These are phyloP conservation scores for Eumaeus atala DNA, from an alignment of 1,140 invertebrate species.

Conservation along the genomic window DNA sequence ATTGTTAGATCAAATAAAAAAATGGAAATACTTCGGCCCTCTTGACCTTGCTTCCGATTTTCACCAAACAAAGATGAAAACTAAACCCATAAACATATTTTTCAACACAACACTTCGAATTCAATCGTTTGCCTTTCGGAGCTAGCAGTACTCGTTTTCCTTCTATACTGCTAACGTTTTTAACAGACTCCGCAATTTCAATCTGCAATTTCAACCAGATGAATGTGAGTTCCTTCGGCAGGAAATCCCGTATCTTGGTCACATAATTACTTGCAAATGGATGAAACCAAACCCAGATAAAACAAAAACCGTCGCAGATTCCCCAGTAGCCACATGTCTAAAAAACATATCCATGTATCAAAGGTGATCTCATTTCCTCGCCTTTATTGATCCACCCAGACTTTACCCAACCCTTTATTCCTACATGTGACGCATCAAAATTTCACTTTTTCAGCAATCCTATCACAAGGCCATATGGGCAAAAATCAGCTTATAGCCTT, in stretches of 20 bases:
- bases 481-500: slow-evolving; percentile 40
- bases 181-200: slow-evolving; percentile 32
- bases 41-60: too few relatives aligned
- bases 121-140: too few relatives aligned
- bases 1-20: too few relatives aligned
- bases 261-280: slow-evolving; percentile 38
- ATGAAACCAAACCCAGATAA: slow-evolving; percentile 27
- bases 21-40: too few relatives aligned
- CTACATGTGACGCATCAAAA: slow-evolving; percentile 24
- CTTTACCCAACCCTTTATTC: slow-evolving; percentile 39
- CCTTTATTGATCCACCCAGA: slow-evolving; percentile 33
- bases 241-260: slow-evolving; percentile 42
- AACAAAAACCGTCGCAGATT: slow-evolving; percentile 36
- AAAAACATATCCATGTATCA: slow-evolving; percentile 26
- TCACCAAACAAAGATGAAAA: too few relatives aligned
- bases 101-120: too few relatives aligned
- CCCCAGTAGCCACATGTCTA: slow-evolving; percentile 30
- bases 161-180: slow-evolving; percentile 45
- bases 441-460: slow-evolving; percentile 45
- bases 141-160: too few relatives aligned
- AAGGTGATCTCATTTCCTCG: neutral
- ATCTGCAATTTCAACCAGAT: slow-evolving; percentile 55
- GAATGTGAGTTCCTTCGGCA: slow-evolving; percentile 26
- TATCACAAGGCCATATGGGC: slow-evolving; percentile 39
- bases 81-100: too few relatives aligned